phyloP scores from a whole-genome alignment of 2,888 invertebrate genomes.

The Heteromurus nitidus region DNA sequence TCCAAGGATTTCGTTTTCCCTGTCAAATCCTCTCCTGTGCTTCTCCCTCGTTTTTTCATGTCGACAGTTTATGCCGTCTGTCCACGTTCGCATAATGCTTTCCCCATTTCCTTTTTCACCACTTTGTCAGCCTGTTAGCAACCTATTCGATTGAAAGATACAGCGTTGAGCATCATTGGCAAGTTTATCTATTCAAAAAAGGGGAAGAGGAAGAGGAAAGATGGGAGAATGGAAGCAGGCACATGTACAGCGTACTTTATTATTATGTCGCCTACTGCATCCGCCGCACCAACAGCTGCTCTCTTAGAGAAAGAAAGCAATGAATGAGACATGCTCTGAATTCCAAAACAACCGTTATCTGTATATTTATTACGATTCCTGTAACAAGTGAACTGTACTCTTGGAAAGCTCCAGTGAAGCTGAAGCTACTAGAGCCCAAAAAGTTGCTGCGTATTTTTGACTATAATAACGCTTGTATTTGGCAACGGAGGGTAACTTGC shows the following conservation, averaged over 20 bases:
- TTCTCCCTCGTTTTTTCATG: background rate
- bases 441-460: too few species aligned
- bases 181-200: constrained; percentile 30
- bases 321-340: constrained; percentile 29
- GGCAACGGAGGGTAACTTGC: too few species aligned
- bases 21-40: background rate
- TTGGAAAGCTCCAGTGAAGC: too few species aligned
- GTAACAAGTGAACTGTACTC: background rate
- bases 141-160: background rate
- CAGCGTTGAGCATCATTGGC: background rate
- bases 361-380: constrained; percentile 31
- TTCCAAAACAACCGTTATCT: constrained; percentile 35
- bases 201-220: constrained; percentile 29
- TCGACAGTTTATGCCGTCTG: too few species aligned
- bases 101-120: background rate
- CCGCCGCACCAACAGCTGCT: constrained; percentile 33
- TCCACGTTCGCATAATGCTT: background rate
- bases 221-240: too few species aligned
- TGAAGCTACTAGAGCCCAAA: too few species aligned
- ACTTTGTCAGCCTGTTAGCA: background rate
- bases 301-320: background rate
- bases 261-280: constrained; percentile 40
- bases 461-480: too few species aligned
- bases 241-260: constrained; percentile 24
- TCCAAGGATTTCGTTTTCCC: background rate